phyloP scores from a whole-genome alignment of 2,888 invertebrate genomes.

The Eupithecia insigniata region DNA sequence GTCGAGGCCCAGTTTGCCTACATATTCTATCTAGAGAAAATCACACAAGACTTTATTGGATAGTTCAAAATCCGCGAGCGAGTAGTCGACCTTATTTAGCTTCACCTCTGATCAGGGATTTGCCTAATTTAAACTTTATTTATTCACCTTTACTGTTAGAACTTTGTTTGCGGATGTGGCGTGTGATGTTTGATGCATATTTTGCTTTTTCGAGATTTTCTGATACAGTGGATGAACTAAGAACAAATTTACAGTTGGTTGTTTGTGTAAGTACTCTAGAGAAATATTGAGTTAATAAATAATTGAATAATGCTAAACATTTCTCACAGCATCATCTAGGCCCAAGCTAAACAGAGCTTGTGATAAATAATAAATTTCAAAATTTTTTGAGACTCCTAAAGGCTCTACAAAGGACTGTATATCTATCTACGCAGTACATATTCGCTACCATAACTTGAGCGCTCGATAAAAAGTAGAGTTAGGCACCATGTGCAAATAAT shows the following conservation, averaged over 20 bases:
- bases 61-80: neutral
- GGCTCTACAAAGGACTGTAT: too few species aligned
- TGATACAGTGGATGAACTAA: neutral
- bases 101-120: neutral
- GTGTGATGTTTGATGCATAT: neutral
- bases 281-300: too few species aligned
- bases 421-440: too few species aligned
- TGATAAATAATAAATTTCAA: too few species aligned
- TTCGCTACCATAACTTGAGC: neutral
- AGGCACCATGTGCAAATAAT: neutral
- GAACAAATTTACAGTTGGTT: neutral
- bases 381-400: too few species aligned
- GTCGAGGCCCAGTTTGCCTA: neutral
- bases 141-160: neutral
- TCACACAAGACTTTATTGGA: neutral
- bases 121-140: neutral
- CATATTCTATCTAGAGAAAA: neutral
- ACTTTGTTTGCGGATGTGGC: neutral
- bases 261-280: neutral
- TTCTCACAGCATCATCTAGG: too few species aligned
- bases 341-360: too few species aligned
- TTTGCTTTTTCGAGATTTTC: neutral
- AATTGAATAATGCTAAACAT: too few species aligned
- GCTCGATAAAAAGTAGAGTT: neutral
- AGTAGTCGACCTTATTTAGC: neutral